Conservation (phyloP, 2,888 invertebrate genomes). For the Dichetophora obliterata region DNA sequence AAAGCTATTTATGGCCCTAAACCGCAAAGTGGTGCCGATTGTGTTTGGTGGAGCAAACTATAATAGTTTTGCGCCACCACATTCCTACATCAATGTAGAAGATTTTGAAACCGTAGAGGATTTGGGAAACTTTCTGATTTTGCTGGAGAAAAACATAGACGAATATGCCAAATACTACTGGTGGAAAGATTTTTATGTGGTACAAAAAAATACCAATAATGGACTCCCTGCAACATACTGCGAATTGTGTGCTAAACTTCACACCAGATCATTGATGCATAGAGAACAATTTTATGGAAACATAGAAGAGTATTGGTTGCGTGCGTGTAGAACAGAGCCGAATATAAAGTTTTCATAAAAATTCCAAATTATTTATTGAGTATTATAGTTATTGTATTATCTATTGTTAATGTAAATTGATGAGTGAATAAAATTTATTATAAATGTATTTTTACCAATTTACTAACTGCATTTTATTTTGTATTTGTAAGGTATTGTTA, state of each 20-base stretch:
- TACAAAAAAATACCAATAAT: conserved; percentile 52
- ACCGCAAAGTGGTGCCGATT: conserved; percentile 71
- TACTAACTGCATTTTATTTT: too few species aligned
- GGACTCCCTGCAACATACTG: neutral
- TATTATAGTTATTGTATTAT: too few species aligned
- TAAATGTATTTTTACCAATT: too few species aligned
- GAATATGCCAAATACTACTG: conserved; percentile 74
- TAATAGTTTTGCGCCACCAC: conserved; percentile 71
- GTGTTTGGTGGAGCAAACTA: conserved; percentile 76
- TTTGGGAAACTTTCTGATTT: conserved; percentile 72
- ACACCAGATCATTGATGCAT: neutral
- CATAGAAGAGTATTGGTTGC: neutral
- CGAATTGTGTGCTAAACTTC: neutral
- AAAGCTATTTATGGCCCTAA: conserved; percentile 64
- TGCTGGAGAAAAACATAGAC: conserved; percentile 64
- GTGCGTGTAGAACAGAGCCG: neutral
- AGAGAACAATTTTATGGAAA: neutral
- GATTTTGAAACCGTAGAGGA: conserved; percentile 72
- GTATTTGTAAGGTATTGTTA: too few species aligned
- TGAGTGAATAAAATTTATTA: too few species aligned
- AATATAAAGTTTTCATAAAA: neutral
- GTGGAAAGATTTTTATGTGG: conserved; percentile 73
- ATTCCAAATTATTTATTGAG: neutral
- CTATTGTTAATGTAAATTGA: too few species aligned
- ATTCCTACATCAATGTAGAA: conserved; percentile 75